Evolutionary conservation across 92 coral and sea anemone genomes (phyloP).

Genomic region (Anthopleura xanthogrammica): DNA sequence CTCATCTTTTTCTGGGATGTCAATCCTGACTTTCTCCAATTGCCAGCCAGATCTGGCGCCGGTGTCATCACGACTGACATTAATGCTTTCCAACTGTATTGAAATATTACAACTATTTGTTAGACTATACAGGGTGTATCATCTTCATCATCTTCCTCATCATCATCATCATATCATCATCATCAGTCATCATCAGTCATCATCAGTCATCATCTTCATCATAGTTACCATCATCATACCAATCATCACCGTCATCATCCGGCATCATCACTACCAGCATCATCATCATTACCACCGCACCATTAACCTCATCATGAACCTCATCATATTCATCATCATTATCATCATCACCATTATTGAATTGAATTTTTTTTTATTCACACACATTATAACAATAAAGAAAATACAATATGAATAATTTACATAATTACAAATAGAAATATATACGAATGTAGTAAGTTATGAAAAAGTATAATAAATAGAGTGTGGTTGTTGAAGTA

Average conservation of each 20-base stretch:
- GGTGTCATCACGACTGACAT: slow-evolving; percentile 74
- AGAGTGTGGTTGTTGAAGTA: too few relatives aligned
- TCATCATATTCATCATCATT: neutral
- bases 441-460: too few relatives aligned
- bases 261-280: neutral
- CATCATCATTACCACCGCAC: neutral
- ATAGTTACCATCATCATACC: neutral
- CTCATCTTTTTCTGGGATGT: slow-evolving; percentile 73
- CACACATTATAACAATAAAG: too few relatives aligned
- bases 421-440: too few relatives aligned
- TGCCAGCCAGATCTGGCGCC: slow-evolving; percentile 85
- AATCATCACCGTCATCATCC: neutral
- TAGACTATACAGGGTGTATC: neutral
- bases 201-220: neutral
- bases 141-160: too few relatives aligned
- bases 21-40: slow-evolving; percentile 79
- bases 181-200: neutral
- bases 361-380: too few relatives aligned
- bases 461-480: too few relatives aligned
- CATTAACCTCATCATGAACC: too few relatives aligned
- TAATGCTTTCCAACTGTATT: slow-evolving; percentile 70
- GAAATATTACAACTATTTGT: slow-evolving; percentile 32
- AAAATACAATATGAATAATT: too few relatives aligned
- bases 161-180: neutral
- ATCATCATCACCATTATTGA: neutral